phyloP scores from a whole-genome alignment of 2,113 vertebrate genomes.

The Cathartes aura region DNA sequence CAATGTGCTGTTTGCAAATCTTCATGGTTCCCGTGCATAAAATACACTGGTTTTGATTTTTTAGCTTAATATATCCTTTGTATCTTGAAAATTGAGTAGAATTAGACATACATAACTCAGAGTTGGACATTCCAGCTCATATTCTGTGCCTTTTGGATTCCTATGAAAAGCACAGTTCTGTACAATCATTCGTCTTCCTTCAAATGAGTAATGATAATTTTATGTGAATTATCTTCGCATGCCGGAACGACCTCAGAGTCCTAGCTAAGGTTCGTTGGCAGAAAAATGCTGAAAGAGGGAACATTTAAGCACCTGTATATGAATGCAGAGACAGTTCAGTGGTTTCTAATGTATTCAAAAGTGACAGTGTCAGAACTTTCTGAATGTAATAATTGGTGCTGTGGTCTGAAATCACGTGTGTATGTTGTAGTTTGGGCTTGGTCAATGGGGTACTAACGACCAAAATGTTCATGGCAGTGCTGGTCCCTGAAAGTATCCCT shows the following conservation, averaged over 20 bases:
- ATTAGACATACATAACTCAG: background rate
- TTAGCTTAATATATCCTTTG: background rate
- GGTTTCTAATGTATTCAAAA: background rate
- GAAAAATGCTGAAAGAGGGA: background rate
- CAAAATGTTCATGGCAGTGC: background rate
- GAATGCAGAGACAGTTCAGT: background rate
- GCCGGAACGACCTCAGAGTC: background rate
- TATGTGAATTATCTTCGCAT: background rate
- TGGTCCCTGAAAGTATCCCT: background rate
- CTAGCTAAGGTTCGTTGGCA: background rate
- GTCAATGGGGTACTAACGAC: background rate
- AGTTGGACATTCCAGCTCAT: background rate
- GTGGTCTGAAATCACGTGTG: slow-evolving; percentile 6
- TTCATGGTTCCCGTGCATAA: background rate
- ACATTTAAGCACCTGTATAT: background rate
- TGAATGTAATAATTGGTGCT: background rate
- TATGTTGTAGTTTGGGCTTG: background rate
- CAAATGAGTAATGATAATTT: slow-evolving; percentile 15
- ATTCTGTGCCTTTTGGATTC: background rate
- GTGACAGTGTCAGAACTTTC: background rate
- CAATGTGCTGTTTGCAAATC: background rate
- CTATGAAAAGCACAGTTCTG: background rate
- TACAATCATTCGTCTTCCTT: background rate
- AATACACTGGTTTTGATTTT: background rate
- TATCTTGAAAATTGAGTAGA: background rate